Percentiles rank a stretch among this genome's conserved stretches.
phyloP scores from a whole-genome alignment of 2,888 invertebrate genomes.

The Ornithoptera alexandrae region DNA sequence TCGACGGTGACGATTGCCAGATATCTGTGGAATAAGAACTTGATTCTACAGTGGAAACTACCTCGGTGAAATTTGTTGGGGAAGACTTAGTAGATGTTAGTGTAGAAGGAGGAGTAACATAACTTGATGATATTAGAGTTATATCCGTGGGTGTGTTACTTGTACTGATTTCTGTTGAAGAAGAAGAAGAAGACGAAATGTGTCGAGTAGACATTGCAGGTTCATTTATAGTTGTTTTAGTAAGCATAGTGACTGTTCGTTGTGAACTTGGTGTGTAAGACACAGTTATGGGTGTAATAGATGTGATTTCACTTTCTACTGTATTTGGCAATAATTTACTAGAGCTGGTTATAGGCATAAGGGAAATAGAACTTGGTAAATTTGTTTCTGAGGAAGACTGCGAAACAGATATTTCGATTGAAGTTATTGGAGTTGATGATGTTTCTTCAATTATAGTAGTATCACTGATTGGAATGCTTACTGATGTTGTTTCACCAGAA shows the following conservation, averaged over 20 bases:
- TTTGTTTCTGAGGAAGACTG: neutral
- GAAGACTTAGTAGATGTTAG: neutral
- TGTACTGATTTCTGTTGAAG: neutral
- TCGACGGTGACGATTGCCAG: constrained; percentile 1
- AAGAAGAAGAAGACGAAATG: neutral
- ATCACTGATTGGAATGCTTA: neutral
- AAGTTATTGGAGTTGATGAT: neutral
- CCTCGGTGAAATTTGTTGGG: neutral
- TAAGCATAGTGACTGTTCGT: neutral
- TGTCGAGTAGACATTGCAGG: neutral
- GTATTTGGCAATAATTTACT: neutral
- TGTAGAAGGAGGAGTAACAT: neutral
- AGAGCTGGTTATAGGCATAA: neutral
- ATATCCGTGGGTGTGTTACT: neutral
- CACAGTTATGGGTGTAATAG: neutral
- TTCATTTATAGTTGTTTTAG: neutral
- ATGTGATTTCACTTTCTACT: neutral
- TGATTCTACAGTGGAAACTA: neutral
- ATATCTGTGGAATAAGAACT: neutral
- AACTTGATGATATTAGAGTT: neutral
- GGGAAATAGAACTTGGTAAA: neutral
- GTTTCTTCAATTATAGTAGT: neutral
- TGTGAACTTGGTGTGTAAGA: neutral
- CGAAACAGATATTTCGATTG: neutral
- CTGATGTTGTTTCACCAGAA: neutral